Percentiles rank a stretch among this genome's conserved stretches.
These are phyloP conservation scores for Fregetta grallaria DNA, from an alignment of 2,113 vertebrate genomes.

Conservation along the genomic window DNA sequence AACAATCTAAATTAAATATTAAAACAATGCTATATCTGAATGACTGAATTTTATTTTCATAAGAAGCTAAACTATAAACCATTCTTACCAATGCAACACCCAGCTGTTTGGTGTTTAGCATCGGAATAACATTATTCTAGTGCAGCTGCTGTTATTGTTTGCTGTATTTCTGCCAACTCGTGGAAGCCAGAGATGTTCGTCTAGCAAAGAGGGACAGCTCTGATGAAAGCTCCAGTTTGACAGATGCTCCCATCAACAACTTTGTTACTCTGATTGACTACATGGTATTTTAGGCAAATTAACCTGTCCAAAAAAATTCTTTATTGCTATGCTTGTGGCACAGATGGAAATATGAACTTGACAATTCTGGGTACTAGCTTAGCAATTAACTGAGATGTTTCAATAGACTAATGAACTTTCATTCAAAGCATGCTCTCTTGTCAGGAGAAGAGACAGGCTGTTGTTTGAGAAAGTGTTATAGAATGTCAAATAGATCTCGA, in stretches of 20 bases:
- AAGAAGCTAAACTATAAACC: slow-evolving; percentile 29
- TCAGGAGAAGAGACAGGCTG: slow-evolving; percentile 61
- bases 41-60: slow-evolving; percentile 50
- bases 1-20: slow-evolving; percentile 54
- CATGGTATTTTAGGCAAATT: slow-evolving; percentile 75
- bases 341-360: slow-evolving; percentile 74
- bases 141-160: slow-evolving; percentile 63
- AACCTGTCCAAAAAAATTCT: slow-evolving; percentile 72
- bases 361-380: slow-evolving; percentile 62
- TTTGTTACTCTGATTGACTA: slow-evolving; percentile 71
- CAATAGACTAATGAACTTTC: slow-evolving; percentile 74
- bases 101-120: slow-evolving; percentile 52
- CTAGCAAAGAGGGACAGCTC: slow-evolving; percentile 40
- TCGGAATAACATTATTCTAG: slow-evolving; percentile 38
- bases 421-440: slow-evolving; percentile 51
- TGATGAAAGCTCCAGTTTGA: slow-evolving; percentile 53
- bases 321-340: slow-evolving; percentile 61
- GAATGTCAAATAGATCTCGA: slow-evolving; percentile 42
- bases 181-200: slow-evolving; percentile 42
- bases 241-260: slow-evolving; percentile 70
- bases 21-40: slow-evolving; percentile 54
- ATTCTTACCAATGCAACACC: slow-evolving; percentile 36
- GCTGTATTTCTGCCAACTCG: slow-evolving; percentile 49
- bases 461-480: slow-evolving; percentile 21
- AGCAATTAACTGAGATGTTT: slow-evolving; percentile 73